These are phyloP conservation scores for Ceyx melanurus DNA, from an alignment of 2,113 vertebrate genomes.

Conservation along the genomic window DNA sequence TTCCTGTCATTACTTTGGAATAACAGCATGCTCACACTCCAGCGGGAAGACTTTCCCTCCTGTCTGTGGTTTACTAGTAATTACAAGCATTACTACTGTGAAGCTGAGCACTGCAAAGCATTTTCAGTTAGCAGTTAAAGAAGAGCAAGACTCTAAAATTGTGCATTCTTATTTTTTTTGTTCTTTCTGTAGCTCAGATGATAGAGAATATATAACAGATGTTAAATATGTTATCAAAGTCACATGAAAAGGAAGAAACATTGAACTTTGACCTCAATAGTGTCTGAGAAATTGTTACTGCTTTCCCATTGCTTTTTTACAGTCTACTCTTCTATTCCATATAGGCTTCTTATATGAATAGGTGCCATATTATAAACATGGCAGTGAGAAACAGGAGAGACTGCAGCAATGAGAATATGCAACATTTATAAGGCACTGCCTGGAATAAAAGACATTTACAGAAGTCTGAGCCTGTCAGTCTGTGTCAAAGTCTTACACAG, in stretches of 20 bases:
- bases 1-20: not conserved
- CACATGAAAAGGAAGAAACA: not conserved
- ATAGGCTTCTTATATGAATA: not conserved
- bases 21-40: not conserved
- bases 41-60: not conserved
- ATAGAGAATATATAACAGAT: constrained; percentile 27
- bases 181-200: constrained; percentile 10
- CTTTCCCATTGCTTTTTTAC: not conserved
- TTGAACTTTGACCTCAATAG: not conserved
- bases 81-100: not conserved
- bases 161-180: not conserved
- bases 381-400: not conserved
- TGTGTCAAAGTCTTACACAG: not conserved
- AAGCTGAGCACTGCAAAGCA: not conserved
- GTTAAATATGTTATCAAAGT: not conserved
- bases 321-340: not conserved
- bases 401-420: not conserved
- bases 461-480: not conserved
- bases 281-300: constrained; percentile 22
- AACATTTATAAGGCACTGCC: not conserved
- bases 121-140: not conserved
- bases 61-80: not conserved
- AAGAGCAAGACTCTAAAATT: not conserved
- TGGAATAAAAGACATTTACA: not conserved
- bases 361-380: not conserved